Evolutionary conservation across 1,140 invertebrate species (phyloP).

Genomic region (Bradysia coprophila): DNA sequence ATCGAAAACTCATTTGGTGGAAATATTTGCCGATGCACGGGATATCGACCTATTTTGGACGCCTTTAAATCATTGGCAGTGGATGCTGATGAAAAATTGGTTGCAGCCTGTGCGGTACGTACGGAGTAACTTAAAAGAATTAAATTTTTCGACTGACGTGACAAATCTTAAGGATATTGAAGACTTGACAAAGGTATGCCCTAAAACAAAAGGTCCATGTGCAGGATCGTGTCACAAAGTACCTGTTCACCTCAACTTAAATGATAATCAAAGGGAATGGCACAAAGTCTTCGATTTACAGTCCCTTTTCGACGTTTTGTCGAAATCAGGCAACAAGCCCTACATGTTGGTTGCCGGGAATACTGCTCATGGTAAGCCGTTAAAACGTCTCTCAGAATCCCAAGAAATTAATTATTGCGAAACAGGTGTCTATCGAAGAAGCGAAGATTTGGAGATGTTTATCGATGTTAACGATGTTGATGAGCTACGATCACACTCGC

Average conservation of each 20-base stretch:
- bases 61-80: slow-evolving; percentile 56
- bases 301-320: neutral
- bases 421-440: slow-evolving; percentile 37
- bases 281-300: neutral
- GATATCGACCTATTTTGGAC: slow-evolving; percentile 68
- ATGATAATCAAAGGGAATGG: neutral
- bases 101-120: neutral
- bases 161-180: neutral
- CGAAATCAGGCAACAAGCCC: neutral
- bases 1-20: slow-evolving; percentile 61
- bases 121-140: neutral
- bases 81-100: slow-evolving; percentile 26
- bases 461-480: slow-evolving; percentile 38
- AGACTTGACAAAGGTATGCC: neutral
- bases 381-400: neutral
- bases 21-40: slow-evolving; percentile 76
- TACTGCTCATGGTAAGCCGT: slow-evolving; percentile 32
- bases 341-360: slow-evolving; percentile 37
- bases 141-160: neutral
- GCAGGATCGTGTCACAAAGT: neutral
- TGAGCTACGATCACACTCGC: slow-evolving; percentile 28
- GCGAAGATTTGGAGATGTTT: slow-evolving; percentile 26
- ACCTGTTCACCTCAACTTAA: neutral
- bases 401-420: neutral
- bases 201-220: neutral